phyloP scores from a whole-genome alignment of 2,888 invertebrate genomes.

The Coenonympha glycerion region DNA sequence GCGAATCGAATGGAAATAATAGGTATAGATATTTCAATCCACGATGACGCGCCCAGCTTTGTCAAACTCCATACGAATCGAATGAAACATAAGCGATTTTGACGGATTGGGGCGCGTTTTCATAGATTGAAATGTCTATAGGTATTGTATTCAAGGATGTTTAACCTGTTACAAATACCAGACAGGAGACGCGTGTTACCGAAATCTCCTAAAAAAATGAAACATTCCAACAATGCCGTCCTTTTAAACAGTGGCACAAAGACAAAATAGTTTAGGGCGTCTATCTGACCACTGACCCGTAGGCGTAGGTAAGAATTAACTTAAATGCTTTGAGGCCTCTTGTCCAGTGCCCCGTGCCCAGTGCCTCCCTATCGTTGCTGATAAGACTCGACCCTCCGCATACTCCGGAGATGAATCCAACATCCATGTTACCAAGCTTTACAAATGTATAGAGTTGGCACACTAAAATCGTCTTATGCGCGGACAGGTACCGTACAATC shows the following conservation, averaged over 20 bases:
- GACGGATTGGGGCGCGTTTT: no score
- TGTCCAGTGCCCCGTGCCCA: no score
- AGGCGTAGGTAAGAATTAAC: constrained; percentile 21
- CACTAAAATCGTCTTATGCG: no score
- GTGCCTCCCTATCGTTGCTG: constrained; percentile 31
- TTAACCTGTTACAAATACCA: neutral
- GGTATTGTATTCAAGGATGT: no score
- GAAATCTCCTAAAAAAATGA: neutral
- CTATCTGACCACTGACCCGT: constrained; percentile 6
- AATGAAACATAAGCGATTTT: no score
- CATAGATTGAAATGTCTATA: no score
- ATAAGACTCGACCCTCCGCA: constrained; percentile 39
- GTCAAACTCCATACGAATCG: no score
- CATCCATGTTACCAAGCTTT: constrained; percentile 44
- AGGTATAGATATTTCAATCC: no score
- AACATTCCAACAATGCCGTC: constrained; percentile 16
- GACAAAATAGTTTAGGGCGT: constrained; percentile 12
- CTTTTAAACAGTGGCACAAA: constrained; percentile 23
- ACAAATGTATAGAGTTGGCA: constrained; percentile 31
- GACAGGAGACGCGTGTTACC: neutral
- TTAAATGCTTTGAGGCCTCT: constrained; percentile 34
- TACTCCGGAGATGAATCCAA: constrained; percentile 66
- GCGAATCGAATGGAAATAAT: no score
- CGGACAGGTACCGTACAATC: no score
- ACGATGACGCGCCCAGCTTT: no score